phyloP scores from a whole-genome alignment of 2,797 vertebrate species.

The Darevskia nairensis region DNA sequence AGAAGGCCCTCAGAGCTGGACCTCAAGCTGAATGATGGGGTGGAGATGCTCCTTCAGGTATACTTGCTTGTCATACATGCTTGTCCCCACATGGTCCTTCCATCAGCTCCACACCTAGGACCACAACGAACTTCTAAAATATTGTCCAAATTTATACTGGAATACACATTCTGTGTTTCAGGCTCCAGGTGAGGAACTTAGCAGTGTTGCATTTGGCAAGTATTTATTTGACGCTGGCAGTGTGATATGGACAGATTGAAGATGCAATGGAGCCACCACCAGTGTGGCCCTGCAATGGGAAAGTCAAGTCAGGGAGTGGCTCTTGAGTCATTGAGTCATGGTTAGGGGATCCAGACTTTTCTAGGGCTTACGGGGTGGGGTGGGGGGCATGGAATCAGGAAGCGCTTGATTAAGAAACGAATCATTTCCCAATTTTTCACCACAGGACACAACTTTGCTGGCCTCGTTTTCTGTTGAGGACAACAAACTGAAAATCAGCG shows the following conservation, averaged over 20 bases:
- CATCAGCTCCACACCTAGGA: background rate
- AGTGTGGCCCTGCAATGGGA: background rate
- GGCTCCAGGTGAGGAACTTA: too few species aligned
- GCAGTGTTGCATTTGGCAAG: background rate
- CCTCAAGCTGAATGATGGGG: too few species aligned
- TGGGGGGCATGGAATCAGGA: too few species aligned
- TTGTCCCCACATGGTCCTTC: too few species aligned
- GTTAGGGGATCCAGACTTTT: background rate
- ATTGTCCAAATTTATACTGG: fast-evolving
- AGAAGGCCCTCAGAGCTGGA: too few species aligned
- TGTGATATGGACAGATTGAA: background rate
- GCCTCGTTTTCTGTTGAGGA: constrained; percentile 69
- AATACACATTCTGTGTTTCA: background rate
- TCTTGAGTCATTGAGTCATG: background rate
- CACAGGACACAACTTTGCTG: constrained; percentile 63
- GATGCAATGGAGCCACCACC: background rate
- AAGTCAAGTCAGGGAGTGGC: background rate
- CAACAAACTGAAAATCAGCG: constrained; percentile 69
- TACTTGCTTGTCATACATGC: too few species aligned
- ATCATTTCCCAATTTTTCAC: background rate
- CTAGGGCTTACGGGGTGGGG: background rate
- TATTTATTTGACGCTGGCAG: background rate
- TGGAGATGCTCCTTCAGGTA: too few species aligned
- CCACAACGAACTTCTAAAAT: background rate
- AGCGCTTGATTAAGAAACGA: background rate